Conservation (phyloP, 2,113 vertebrate species). For the Callocephalon fimbriatum region DNA sequence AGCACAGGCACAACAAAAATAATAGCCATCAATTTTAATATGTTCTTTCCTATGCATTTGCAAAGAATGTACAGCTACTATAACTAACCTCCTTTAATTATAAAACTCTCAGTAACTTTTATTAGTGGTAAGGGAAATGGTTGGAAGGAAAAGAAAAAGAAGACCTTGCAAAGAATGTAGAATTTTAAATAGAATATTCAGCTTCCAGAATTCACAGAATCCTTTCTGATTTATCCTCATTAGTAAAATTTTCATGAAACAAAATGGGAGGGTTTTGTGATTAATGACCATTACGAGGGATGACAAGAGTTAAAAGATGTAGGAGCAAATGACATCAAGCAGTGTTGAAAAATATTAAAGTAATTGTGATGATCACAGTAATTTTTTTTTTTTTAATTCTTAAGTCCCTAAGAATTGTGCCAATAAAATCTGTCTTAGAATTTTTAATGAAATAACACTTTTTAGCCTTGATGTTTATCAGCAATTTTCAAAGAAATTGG, state of each 20-base stretch:
- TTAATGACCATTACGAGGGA: background rate
- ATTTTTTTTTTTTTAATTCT: fast-evolving
- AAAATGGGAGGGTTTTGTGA: fast-evolving
- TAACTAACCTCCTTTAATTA: background rate
- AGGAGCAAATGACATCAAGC: background rate
- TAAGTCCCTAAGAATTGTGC: background rate
- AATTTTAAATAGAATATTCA: background rate
- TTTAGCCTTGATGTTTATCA: background rate
- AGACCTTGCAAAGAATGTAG: background rate
- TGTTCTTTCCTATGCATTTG: background rate
- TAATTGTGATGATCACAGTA: background rate
- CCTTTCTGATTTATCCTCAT: background rate
- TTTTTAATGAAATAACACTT: background rate
- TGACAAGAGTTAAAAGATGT: background rate
- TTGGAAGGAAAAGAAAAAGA: background rate
- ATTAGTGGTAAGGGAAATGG: background rate
- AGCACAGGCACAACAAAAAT: background rate
- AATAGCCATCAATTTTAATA: background rate
- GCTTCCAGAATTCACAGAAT: background rate
- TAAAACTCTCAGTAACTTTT: background rate
- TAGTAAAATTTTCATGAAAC: background rate
- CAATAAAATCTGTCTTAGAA: background rate
- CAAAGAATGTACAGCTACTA: background rate
- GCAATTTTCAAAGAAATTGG: background rate
- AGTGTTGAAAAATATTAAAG: background rate